Evolutionary conservation across 2,797 vertebrate species (phyloP).

Genomic region (Melanogrammus aeglefinus): DNA sequence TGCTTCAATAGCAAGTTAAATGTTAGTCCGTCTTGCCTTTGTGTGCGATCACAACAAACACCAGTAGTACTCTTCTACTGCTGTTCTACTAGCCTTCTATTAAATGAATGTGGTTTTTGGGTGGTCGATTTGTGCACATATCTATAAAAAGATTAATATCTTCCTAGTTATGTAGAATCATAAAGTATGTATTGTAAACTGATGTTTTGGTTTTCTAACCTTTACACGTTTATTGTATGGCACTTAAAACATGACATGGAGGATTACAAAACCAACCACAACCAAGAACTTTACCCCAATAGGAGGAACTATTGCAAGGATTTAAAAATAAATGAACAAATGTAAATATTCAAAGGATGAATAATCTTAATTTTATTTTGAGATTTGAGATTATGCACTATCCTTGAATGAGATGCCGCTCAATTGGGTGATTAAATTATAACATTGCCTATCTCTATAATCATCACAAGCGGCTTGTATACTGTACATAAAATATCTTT

Average conservation of each 20-base stretch:
- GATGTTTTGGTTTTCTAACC: too few species aligned
- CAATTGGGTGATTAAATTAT: not conserved
- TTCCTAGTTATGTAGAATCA: not conserved
- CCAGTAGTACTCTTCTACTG: not conserved
- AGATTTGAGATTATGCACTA: not conserved
- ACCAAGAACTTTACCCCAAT: not conserved
- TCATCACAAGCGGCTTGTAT: too few species aligned
- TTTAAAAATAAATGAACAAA: not conserved
- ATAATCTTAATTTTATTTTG: not conserved
- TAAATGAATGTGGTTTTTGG: not conserved
- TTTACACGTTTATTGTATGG: too few species aligned
- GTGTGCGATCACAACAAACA: conserved; percentile 54
- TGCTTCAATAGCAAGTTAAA: conserved; percentile 40
- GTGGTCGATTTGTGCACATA: not conserved
- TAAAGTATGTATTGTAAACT: not conserved
- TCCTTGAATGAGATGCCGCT: not conserved
- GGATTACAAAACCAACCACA: too few species aligned
- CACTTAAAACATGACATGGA: too few species aligned
- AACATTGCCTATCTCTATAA: not conserved
- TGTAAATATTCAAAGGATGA: not conserved
- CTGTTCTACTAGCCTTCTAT: not conserved
- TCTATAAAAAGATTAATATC: not conserved
- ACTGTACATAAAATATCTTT: not conserved
- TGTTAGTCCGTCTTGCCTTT: conserved; percentile 37
- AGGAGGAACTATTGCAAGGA: not conserved